These are phyloP conservation scores for Platycercus adscitus DNA, from an alignment of 2,113 vertebrate genomes.

Conservation along the genomic window DNA sequence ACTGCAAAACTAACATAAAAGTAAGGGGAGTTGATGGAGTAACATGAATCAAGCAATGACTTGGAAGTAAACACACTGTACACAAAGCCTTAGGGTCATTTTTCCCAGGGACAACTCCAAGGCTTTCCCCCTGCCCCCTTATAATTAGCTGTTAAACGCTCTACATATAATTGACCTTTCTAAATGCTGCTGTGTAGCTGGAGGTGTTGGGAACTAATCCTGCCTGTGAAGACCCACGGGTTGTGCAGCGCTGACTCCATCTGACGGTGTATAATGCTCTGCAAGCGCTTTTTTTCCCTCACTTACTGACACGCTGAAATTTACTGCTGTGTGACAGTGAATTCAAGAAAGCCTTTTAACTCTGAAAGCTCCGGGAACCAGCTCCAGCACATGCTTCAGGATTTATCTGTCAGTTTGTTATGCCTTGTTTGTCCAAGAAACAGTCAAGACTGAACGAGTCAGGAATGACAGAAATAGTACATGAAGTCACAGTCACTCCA, in stretches of 20 bases:
- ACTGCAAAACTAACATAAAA: not conserved
- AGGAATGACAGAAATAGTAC: constrained; percentile 61
- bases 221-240: not conserved
- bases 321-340: constrained; percentile 50
- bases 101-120: not conserved
- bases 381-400: constrained; percentile 27
- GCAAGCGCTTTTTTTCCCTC: not conserved
- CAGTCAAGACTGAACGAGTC: constrained; percentile 40
- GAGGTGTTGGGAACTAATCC: not conserved
- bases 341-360: constrained; percentile 64
- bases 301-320: constrained; percentile 27
- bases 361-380: not conserved
- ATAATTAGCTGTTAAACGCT: constrained; percentile 10
- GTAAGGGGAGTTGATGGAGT: not conserved
- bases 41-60: not conserved
- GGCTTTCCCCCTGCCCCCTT: not conserved
- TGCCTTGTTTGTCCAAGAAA: constrained; percentile 54
- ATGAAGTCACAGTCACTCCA: constrained; percentile 50
- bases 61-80: not conserved
- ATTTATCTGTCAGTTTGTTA: constrained; percentile 9
- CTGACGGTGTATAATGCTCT: not conserved
- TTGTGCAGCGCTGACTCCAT: not conserved
- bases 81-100: not conserved
- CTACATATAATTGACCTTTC: constrained; percentile 18
- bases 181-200: constrained; percentile 15